These are phyloP conservation scores for Lithobius niger DNA, from an alignment of 1,140 invertebrate species.

Conservation along the genomic window DNA sequence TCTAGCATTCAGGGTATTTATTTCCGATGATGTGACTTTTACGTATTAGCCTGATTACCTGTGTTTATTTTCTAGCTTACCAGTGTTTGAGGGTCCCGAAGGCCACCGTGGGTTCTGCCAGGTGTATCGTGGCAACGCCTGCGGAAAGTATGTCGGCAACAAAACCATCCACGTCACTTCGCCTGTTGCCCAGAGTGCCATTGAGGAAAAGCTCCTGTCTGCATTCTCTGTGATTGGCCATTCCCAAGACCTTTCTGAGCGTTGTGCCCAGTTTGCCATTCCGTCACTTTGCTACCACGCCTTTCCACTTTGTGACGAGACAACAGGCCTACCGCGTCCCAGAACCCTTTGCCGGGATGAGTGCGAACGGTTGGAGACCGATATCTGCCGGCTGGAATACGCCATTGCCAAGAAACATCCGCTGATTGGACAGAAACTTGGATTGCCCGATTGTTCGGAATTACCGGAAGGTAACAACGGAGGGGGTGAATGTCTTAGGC, in stretches of 20 bases:
- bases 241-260: conserved; percentile 45
- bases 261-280: conserved; percentile 37
- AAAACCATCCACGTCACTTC: conserved; percentile 72
- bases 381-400: conserved; percentile 82
- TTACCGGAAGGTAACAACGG: conserved; percentile 54
- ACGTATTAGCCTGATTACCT: no score
- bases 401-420: conserved; percentile 83
- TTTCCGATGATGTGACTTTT: no score
- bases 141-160: conserved; percentile 60
- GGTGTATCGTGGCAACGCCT: conserved; percentile 64
- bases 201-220: conserved; percentile 68
- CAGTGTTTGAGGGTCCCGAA: background rate
- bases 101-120: conserved; percentile 39
- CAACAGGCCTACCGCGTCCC: conserved; percentile 34
- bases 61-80: background rate
- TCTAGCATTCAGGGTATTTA: no score
- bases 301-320: conserved; percentile 69
- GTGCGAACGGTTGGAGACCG: conserved; percentile 76
- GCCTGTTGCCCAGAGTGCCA: conserved; percentile 52
- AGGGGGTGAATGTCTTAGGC: conserved; percentile 56
- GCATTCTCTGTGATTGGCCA: conserved; percentile 73
- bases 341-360: conserved; percentile 70
- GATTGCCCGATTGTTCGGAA: conserved; percentile 71
- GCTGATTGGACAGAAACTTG: conserved; percentile 61
- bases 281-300: conserved; percentile 76